These are phyloP conservation scores for Agrenia bidenticulata DNA, from an alignment of 2,888 invertebrate species.

Conservation along the genomic window DNA sequence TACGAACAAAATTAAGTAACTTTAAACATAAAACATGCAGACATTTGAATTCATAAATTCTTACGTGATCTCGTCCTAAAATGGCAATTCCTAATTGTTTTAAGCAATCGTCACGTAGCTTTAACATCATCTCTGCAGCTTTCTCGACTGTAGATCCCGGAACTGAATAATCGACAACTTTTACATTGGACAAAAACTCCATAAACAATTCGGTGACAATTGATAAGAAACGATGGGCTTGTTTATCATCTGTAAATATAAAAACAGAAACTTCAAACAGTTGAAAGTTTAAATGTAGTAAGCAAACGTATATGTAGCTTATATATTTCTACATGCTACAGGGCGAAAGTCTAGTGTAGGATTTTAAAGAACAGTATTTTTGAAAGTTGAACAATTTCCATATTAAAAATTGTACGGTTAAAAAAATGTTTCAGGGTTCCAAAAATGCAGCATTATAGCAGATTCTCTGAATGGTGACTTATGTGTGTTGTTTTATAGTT, in stretches of 20 bases:
- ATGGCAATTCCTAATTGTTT: slow-evolving; percentile 20
- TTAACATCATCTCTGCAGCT: slow-evolving; percentile 40
- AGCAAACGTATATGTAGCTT: neutral
- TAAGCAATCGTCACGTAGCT: slow-evolving; percentile 36
- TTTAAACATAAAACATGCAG: neutral
- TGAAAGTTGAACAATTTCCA: too few relatives aligned
- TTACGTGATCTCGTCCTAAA: neutral
- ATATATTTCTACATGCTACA: too few relatives aligned
- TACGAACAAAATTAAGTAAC: too few relatives aligned
- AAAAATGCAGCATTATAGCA: neutral
- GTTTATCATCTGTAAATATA: slow-evolving; percentile 15
- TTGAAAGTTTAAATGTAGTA: slow-evolving; percentile 1
- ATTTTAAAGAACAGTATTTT: too few relatives aligned
- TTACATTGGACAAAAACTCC: slow-evolving; percentile 41
- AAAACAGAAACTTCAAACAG: neutral
- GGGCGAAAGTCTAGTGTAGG: too few relatives aligned
- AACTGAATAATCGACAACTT: slow-evolving; percentile 42
- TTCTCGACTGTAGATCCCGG: slow-evolving; percentile 38
- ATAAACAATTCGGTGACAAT: slow-evolving; percentile 34
- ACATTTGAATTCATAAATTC: neutral
- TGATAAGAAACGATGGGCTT: slow-evolving; percentile 15
- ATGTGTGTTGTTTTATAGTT: too few relatives aligned
- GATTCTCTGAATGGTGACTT: neutral
- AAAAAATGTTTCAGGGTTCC: too few relatives aligned
- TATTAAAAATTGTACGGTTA: too few relatives aligned